Percentiles rank a stretch among this genome's conserved stretches.
Evolutionary conservation across 2,888 invertebrate genomes (phyloP).

Genomic region (Diaphora mendica): DNA sequence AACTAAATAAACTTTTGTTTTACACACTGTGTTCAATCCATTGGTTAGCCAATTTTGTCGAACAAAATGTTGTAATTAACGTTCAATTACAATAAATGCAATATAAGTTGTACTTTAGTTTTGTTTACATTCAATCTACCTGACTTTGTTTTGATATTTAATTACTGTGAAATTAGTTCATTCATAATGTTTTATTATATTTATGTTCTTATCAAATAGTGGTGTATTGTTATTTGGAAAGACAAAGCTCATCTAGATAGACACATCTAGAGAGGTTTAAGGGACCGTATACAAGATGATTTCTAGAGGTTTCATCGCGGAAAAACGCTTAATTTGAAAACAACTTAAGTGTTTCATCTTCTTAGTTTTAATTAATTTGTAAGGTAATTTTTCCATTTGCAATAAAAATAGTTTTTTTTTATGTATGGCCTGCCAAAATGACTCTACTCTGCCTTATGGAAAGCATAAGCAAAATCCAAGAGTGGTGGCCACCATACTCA

Average conservation of each 20-base stretch:
- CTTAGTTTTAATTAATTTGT: too few relatives aligned
- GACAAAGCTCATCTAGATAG: too few relatives aligned
- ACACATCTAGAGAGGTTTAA: too few relatives aligned
- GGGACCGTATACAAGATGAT: neutral
- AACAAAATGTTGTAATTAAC: conserved; percentile 44
- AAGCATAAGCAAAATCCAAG: too few relatives aligned
- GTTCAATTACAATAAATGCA: conserved; percentile 41
- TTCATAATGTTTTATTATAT: neutral
- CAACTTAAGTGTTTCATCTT: neutral
- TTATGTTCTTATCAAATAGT: too few relatives aligned
- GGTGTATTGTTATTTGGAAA: too few relatives aligned
- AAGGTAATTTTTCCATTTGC: too few relatives aligned
- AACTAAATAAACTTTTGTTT: conserved; percentile 40
- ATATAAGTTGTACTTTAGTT: conserved; percentile 36
- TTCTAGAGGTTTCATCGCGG: neutral
- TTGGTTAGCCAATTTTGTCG: conserved; percentile 41
- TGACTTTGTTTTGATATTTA: neutral
- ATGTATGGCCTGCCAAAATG: too few relatives aligned
- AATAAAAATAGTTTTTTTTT: too few relatives aligned
- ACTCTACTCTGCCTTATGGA: too few relatives aligned
- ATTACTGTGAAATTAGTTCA: neutral
- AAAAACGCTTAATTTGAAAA: neutral
- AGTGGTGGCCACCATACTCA: too few relatives aligned
- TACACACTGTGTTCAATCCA: conserved; percentile 32
- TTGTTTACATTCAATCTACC: conserved; percentile 16